These are phyloP conservation scores for Mohoua ochrocephala DNA, from an alignment of 2,113 vertebrate genomes.

Conservation along the genomic window DNA sequence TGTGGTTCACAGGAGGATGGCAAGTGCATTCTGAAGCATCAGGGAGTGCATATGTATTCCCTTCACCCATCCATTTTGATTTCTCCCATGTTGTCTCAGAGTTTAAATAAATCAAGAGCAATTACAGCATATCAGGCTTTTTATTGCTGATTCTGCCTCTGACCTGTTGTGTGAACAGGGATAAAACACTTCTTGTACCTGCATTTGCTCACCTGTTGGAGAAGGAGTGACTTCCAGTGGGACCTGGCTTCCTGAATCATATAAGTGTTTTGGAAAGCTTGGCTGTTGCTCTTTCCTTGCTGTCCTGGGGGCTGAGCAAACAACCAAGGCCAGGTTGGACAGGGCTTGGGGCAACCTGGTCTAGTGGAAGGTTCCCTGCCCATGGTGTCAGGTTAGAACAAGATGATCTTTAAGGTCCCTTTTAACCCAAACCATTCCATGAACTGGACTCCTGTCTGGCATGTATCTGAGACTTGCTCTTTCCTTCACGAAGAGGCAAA, in stretches of 20 bases:
- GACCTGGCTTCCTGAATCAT: background rate
- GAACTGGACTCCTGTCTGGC: background rate
- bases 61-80: background rate
- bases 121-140: background rate
- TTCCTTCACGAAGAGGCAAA: background rate
- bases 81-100: background rate
- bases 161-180: fast-evolving
- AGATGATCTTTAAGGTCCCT: background rate
- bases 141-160: background rate
- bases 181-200: background rate
- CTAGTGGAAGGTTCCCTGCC: background rate
- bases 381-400: background rate
- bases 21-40: background rate
- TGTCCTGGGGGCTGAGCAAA: background rate
- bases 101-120: background rate
- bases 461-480: background rate
- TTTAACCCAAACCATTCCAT: background rate
- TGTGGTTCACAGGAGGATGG: background rate
- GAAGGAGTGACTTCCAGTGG: background rate
- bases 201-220: background rate
- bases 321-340: background rate
- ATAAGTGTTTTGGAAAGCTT: background rate
- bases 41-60: fast-evolving
- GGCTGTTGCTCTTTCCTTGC: background rate
- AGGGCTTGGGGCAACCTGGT: background rate